Evolutionary conservation across 1,140 invertebrate genomes (phyloP), one percentile per base, ranked within the genome.

Genomic region (Samia ricini): DNA sequence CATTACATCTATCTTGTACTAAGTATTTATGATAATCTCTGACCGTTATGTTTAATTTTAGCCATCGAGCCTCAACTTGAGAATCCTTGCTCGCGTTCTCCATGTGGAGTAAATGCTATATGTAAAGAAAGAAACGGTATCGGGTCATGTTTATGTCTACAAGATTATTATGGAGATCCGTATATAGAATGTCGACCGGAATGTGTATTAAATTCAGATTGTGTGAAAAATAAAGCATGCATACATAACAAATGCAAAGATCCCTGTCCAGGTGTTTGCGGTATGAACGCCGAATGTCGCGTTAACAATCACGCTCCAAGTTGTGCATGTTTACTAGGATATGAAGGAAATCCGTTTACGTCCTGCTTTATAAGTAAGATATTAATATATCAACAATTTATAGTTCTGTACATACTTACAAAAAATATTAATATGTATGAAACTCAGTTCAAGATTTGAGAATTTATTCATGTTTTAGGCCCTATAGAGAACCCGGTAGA

Each of bases 81-180:
- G 63, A 91, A 91, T 76, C 94, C 93, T 8, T 95, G 94, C 77
- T 77, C 86, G 51, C 92, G 91, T 50, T 93, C 92, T 51, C 96
- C 96, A 12, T 97, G 96, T 84, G 96, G 96, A n/a, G 91, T 94
- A 4, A 97, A 97, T 87, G 95, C 95, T 20, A 70, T 94, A 55
- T 97, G 96, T 85, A 94, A 95, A 85, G 95, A 96, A 89, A 91
- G 93, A 57, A 92, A 94, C 75, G 93, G 92, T 61, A 92, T 93
- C 63, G 94, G 94, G 26, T 94, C 94, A 52, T 96, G 95, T 83
- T 92, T 93, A 54, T 96, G 95, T 84, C 77, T 94, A 60, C 88
- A 92, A 65, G 94, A 94, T 66, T 95, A 94, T 84, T 93, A 93
- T 72, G 95, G 95, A 6, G 93, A 94, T 81, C 94, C 95, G 15